Conservation (phyloP, 2,888 invertebrate genomes). For the Tetropium fuscum region DNA sequence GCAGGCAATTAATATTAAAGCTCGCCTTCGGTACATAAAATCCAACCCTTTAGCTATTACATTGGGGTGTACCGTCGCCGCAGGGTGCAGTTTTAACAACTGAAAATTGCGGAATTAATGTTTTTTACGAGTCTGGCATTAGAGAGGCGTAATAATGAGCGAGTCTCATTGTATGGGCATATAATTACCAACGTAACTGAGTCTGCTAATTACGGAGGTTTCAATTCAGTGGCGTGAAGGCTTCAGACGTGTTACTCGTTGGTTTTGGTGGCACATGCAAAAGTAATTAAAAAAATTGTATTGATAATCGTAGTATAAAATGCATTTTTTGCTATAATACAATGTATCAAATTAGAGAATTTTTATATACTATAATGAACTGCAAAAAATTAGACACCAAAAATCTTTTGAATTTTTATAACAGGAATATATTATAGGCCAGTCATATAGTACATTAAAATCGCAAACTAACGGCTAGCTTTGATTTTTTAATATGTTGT, state of each 20-base stretch:
- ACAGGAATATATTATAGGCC: too few relatives aligned
- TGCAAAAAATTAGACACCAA: too few relatives aligned
- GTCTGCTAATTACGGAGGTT: neutral
- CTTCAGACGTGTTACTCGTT: neutral
- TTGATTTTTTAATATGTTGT: too few relatives aligned
- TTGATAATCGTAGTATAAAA: too few relatives aligned
- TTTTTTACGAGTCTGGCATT: neutral
- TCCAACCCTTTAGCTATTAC: neutral
- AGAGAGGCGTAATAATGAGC: neutral
- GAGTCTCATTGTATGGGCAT: constrained; percentile 9
- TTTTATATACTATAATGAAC: too few relatives aligned
- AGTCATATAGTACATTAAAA: too few relatives aligned
- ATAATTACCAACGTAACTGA: constrained; percentile 11
- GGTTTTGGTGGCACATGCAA: too few relatives aligned
- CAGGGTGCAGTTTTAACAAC: constrained; percentile 4
- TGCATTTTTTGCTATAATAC: too few relatives aligned
- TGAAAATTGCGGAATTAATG: constrained; percentile 2
- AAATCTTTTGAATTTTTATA: too few relatives aligned
- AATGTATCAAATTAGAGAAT: too few relatives aligned
- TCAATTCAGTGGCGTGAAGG: neutral
- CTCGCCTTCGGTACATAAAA: constrained; percentile 2
- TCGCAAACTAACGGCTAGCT: too few relatives aligned
- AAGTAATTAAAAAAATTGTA: too few relatives aligned
- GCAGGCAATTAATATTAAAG: constrained; percentile 9
- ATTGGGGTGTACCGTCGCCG: neutral